Evolutionary conservation across 2,888 invertebrate species (phyloP), one percentile per base, ranked within the genome.

Genomic region (Mesoligia furuncula): DNA sequence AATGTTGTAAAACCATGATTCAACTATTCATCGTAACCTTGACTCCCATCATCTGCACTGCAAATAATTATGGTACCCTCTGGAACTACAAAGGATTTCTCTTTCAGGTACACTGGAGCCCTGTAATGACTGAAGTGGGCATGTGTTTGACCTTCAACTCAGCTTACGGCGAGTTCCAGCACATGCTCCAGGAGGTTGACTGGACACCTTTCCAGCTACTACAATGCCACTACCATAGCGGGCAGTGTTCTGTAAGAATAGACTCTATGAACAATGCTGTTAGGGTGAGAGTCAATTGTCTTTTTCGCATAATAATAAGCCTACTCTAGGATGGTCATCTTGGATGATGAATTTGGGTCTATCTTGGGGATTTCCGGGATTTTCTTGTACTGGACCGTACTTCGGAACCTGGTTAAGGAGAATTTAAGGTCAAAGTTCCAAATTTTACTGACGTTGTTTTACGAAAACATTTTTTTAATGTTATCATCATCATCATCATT

Each of bases 91-190:
- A 57, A 36, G n/a, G 3, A 17, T 8, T 45, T 24, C 15, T 20
- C 24, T 61, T 67, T 17, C 45, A 96, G 95, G 90, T 94, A 0
- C 89, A 90, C 62, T 97, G 97, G 97, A 91, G 93, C 24, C 94
- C 94, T 0, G 95, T 96, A 0, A 96, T 97, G 94, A 97, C 97
- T 0, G 97, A 97, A 81, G 96, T 97, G 69, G 97, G 97, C 0
- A 92, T 96, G 87, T 97, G 97, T 73, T 87, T 93, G 77, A 93
- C 95, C 0, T 95, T 95, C 89, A 97, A 97, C 89, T 96, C 97
- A 0, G 89, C 92, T 57, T 97, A 95, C 83, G 94, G 96, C 0
- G 90, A 94, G 83, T 95, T 92, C 86, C 96, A 96, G 86, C 90
- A 92, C 84, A 91, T 94, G 73, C 79, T 92, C 1, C 90, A 91